Conservation (phyloP, 2,797 vertebrate genomes). For the Lepilemur ruficaudatus region DNA sequence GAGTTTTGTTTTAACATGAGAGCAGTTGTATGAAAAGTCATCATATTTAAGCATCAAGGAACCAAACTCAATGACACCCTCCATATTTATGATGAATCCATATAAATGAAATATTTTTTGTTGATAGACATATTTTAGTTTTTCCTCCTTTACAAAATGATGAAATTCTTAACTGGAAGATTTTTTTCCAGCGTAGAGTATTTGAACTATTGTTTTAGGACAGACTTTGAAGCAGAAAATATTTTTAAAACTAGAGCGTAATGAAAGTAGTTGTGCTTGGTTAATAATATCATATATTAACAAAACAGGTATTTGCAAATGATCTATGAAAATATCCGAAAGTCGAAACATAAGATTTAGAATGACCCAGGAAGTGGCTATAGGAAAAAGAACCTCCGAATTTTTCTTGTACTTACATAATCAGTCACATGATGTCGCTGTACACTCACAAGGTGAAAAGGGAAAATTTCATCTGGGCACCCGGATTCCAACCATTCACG, state of each 20-base stretch:
- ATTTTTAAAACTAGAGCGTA: background rate
- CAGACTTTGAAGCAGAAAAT: background rate
- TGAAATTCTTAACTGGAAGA: background rate
- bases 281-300: background rate
- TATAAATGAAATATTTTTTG: background rate
- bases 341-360: background rate
- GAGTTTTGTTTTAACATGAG: background rate
- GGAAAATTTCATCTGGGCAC: background rate
- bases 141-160: background rate
- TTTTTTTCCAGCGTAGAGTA: background rate
- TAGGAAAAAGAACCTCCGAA: conserved; percentile 69
- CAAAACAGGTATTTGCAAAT: background rate
- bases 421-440: conserved; percentile 56
- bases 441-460: conserved; percentile 50
- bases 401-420: conserved; percentile 47
- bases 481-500: background rate
- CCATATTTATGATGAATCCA: background rate
- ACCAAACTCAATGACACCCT: background rate
- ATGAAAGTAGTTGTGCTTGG: background rate
- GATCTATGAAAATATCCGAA: background rate
- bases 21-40: background rate
- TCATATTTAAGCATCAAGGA: background rate
- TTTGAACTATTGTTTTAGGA: background rate
- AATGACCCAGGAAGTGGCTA: background rate
- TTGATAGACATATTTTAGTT: background rate